These are phyloP conservation scores for Halichondria panicea DNA, from an alignment of 37 sponge, comb jelly and placozoan genomes.

Conservation along the genomic window DNA sequence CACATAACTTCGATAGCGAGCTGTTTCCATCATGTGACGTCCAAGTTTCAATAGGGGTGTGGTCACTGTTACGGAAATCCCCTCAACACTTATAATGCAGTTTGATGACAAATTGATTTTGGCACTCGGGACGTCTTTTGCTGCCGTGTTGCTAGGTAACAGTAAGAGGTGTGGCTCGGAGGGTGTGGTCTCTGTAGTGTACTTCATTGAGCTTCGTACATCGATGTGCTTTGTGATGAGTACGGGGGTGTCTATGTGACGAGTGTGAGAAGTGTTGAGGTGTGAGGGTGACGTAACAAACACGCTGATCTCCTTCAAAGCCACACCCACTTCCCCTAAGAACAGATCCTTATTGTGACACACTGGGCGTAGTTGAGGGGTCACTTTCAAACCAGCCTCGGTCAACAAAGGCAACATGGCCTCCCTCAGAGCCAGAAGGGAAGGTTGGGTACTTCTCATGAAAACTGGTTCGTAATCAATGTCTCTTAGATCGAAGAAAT, in stretches of 20 bases:
- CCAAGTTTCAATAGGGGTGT: conserved; percentile 34
- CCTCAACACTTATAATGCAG: conserved; percentile 15
- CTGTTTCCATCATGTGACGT: conserved; percentile 40
- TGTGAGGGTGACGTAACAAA: conserved; percentile 1
- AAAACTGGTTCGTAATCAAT: neutral
- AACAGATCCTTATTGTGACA: conserved; percentile 17
- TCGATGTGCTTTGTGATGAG: conserved; percentile 26
- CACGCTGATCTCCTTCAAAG: conserved; percentile 26
- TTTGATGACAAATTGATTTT: conserved; percentile 16
- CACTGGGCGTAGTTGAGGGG: conserved; percentile 9
- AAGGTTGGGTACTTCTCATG: neutral
- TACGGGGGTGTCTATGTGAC: neutral
- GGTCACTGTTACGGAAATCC: neutral
- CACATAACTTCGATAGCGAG: neutral
- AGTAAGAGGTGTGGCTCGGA: neutral
- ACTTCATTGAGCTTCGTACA: conserved; percentile 15
- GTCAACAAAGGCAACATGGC: conserved; percentile 30
- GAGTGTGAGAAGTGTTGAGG: neutral
- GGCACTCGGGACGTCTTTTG: neutral
- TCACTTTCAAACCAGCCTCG: neutral
- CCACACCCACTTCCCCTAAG: conserved; percentile 24
- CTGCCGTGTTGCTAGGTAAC: neutral
- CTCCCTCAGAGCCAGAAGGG: conserved; percentile 20
- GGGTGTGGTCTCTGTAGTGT: neutral
- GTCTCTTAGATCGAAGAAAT: neutral